These are phyloP conservation scores for Falcaria lacertinaria DNA, from an alignment of 2,888 invertebrate species.

Conservation along the genomic window DNA sequence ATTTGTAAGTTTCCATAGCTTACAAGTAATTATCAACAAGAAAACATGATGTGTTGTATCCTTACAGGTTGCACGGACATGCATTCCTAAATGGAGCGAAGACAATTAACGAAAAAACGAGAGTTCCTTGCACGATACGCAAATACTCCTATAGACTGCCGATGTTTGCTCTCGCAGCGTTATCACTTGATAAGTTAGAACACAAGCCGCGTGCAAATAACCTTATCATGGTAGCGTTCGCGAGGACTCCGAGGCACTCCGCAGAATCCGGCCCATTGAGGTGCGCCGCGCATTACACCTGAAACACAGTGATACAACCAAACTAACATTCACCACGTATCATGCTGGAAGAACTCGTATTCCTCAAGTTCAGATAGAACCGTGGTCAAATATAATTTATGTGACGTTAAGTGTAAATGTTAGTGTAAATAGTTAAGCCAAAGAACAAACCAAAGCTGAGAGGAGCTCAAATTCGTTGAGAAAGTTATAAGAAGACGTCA, in stretches of 20 bases:
- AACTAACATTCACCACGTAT: not conserved
- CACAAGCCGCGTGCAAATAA: slow-evolving; percentile 73
- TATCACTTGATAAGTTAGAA: slow-evolving; percentile 77
- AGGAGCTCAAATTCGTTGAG: slow-evolving; percentile 34
- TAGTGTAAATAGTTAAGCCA: slow-evolving; percentile 33
- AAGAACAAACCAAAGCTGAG: slow-evolving; percentile 48
- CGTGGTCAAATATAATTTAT: slow-evolving; percentile 18
- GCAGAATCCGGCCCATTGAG: slow-evolving; percentile 51
- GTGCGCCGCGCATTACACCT: slow-evolving; percentile 46
- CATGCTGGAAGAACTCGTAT: slow-evolving; percentile 30
- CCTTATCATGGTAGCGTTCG: slow-evolving; percentile 74
- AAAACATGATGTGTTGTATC: slow-evolving; percentile 38
- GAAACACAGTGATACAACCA: slow-evolving; percentile 19
- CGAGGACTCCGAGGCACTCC: slow-evolving; percentile 49
- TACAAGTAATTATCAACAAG: too few species aligned
- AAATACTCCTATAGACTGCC: slow-evolving; percentile 70
- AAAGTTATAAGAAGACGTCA: slow-evolving; percentile 36
- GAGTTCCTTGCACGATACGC: slow-evolving; percentile 67
- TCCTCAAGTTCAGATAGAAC: slow-evolving; percentile 25
- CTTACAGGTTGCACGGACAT: slow-evolving; percentile 58
- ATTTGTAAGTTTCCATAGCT: too few species aligned
- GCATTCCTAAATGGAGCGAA: slow-evolving; percentile 42
- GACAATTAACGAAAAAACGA: slow-evolving; percentile 54
- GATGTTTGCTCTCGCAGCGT: slow-evolving; percentile 70
- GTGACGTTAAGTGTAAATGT: slow-evolving; percentile 30